Conservation (phyloP, 2,888 invertebrate species). For the Dryomyza anilis region DNA sequence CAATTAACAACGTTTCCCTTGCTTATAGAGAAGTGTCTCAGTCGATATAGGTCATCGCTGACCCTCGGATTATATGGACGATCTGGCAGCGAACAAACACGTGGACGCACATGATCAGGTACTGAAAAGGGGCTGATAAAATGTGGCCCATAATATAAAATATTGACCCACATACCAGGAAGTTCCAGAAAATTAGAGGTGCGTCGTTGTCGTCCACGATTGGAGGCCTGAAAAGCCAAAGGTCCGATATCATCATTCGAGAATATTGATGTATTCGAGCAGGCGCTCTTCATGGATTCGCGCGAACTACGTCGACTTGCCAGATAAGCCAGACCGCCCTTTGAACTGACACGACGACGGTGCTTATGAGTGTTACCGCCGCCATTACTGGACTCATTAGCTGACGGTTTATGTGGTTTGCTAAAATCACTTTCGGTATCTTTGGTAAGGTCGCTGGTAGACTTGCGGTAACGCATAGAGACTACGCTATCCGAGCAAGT, state of each 20-base stretch:
- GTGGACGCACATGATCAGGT: slow-evolving; percentile 80
- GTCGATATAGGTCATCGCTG: slow-evolving; percentile 82
- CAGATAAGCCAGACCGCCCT: slow-evolving; percentile 75
- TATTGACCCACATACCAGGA: slow-evolving; percentile 68
- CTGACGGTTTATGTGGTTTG: slow-evolving; percentile 61
- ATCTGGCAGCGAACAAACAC: slow-evolving; percentile 85
- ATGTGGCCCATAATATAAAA: not conserved
- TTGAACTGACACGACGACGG: slow-evolving; percentile 68
- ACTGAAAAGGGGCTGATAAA: slow-evolving; percentile 63
- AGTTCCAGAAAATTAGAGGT: slow-evolving; percentile 87
- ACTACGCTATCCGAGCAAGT: slow-evolving; percentile 61
- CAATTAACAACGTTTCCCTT: slow-evolving; percentile 89
- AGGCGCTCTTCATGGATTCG: slow-evolving; percentile 69
- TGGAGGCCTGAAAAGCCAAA: slow-evolving; percentile 78
- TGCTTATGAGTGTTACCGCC: slow-evolving; percentile 57
- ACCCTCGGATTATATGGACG: slow-evolving; percentile 84
- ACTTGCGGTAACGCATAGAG: slow-evolving; percentile 68
- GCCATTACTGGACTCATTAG: slow-evolving; percentile 1
- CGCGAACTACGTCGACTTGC: slow-evolving; percentile 86
- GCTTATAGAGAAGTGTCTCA: slow-evolving; percentile 85
- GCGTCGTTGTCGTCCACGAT: slow-evolving; percentile 76
- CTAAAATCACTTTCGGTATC: slow-evolving; percentile 57
- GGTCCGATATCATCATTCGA: slow-evolving; percentile 82
- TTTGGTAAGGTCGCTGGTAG: slow-evolving; percentile 75
- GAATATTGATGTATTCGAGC: slow-evolving; percentile 71